Evolutionary conservation across 2,888 invertebrate species (phyloP).

Genomic region (Atrina japonica): DNA sequence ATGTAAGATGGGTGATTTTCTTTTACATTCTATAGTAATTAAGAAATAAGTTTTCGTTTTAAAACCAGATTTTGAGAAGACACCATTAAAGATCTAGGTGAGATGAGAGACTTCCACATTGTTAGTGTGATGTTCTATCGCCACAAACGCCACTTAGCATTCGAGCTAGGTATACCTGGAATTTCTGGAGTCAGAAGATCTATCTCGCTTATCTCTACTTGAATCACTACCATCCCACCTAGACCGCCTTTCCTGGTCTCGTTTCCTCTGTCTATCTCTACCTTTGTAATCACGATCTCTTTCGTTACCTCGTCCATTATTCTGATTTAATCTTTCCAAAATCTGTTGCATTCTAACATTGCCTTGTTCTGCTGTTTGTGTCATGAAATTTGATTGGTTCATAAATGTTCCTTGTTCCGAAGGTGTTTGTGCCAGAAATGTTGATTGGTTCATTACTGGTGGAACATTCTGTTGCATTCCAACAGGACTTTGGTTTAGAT

Average conservation of each 20-base stretch:
- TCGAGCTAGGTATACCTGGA: not conserved
- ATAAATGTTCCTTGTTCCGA: not conserved
- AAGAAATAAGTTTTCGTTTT: no score
- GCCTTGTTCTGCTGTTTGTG: not conserved
- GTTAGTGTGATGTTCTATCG: no score
- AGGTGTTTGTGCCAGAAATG: not conserved
- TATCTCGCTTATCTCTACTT: not conserved
- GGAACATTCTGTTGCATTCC: conserved; percentile 12
- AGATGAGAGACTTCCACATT: no score
- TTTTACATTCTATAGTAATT: no score
- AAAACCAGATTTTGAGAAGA: no score
- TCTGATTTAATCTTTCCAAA: not conserved
- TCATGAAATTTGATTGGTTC: not conserved
- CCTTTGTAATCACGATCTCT: conserved; percentile 3
- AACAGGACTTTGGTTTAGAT: not conserved
- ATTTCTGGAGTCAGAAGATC: conserved; percentile 11
- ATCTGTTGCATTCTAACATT: conserved; percentile 1
- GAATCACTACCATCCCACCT: conserved; percentile 8
- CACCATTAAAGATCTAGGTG: no score
- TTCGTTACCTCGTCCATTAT: not conserved
- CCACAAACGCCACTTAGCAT: no score
- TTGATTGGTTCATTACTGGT: not conserved
- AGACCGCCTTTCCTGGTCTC: not conserved
- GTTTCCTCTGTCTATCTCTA: not conserved
- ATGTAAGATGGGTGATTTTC: no score